Evolutionary conservation across 1,140 invertebrate genomes (phyloP).

Genomic region (Tetramorium alpestre): DNA sequence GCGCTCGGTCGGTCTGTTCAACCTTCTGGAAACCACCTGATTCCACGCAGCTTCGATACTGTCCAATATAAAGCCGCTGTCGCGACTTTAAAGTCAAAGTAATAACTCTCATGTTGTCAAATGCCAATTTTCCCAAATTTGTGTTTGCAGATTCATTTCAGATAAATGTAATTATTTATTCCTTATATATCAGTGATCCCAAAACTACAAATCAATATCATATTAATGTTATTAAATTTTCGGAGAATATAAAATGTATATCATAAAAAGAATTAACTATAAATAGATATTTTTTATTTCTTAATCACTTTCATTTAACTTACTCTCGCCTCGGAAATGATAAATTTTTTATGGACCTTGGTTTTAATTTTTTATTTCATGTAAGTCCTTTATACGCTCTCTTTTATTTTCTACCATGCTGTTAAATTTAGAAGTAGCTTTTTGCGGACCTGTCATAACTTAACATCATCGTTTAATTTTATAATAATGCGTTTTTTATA

Average conservation of each 20-base stretch:
- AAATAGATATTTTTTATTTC: not conserved
- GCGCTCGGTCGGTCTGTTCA: conserved; percentile 42
- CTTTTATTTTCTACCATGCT: too few relatives aligned
- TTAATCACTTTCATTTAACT: too few relatives aligned
- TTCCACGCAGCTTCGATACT: conserved; percentile 16
- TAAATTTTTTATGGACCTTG: too few relatives aligned
- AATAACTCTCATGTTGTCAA: too few relatives aligned
- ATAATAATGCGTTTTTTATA: too few relatives aligned
- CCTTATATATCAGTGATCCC: not conserved
- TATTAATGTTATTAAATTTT: not conserved
- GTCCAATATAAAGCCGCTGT: not conserved
- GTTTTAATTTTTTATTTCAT: too few relatives aligned
- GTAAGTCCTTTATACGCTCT: too few relatives aligned
- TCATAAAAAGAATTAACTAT: not conserved
- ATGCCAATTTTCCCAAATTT: not conserved
- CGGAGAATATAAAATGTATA: not conserved
- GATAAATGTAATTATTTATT: not conserved
- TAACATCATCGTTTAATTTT: too few relatives aligned
- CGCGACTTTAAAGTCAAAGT: not conserved
- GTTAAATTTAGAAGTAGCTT: too few relatives aligned
- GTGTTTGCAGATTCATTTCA: not conserved
- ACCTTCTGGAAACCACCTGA: conserved; percentile 51
- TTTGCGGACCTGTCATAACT: too few relatives aligned
- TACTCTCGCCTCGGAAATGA: too few relatives aligned
- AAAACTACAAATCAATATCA: not conserved